A percentile compares a stretch with the other conserved stretches of the same genome.
Conservation (phyloP, 2,113 vertebrate genomes). For the Panthera uncia region DNA sequence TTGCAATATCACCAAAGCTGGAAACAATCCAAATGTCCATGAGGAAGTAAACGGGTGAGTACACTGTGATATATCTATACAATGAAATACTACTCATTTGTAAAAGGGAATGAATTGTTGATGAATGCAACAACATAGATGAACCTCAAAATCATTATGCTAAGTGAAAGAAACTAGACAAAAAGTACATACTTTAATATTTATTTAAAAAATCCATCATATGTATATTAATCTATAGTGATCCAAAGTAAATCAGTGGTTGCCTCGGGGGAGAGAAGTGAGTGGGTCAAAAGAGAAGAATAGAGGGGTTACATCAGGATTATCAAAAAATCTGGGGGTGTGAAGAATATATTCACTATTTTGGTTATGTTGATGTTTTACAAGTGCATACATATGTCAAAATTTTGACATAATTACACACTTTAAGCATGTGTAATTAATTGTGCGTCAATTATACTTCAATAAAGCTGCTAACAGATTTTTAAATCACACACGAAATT, state of each 20-base stretch:
- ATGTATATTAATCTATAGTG: background rate
- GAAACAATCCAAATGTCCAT: background rate
- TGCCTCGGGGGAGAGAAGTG: background rate
- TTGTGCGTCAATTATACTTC: background rate
- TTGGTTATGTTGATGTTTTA: background rate
- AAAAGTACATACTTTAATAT: background rate
- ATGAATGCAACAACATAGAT: background rate
- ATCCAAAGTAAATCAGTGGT: background rate
- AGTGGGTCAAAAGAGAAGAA: background rate
- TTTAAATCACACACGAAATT: background rate
- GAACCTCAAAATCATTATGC: background rate
- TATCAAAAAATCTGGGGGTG: background rate
- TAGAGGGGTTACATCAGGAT: background rate
- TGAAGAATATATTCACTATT: background rate
- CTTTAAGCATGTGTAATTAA: background rate
- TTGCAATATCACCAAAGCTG: background rate
- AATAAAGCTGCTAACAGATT: background rate
- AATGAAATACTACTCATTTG: background rate
- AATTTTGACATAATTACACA: background rate
- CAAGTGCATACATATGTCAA: background rate
- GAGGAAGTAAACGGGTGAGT: background rate
- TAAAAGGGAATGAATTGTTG: background rate
- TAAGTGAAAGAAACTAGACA: background rate
- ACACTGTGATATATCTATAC: background rate
- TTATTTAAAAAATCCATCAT: background rate